Conservation (phyloP, 2,888 invertebrate genomes). For the Coecobrya sp. region DNA sequence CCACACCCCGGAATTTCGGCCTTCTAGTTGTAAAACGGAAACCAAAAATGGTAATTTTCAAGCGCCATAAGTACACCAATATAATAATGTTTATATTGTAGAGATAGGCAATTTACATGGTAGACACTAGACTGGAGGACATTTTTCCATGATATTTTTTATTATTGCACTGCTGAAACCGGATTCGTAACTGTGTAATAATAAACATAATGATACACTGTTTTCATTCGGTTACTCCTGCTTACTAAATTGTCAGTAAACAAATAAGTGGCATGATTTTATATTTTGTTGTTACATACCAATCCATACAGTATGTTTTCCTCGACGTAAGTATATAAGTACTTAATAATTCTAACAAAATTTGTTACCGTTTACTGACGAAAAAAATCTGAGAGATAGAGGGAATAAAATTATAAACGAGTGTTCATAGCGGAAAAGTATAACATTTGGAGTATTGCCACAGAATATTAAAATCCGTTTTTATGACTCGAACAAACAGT, state of each 20-base stretch:
- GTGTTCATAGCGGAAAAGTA: neutral
- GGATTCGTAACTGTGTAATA: conserved; percentile 16
- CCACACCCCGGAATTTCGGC: neutral
- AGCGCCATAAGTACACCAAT: neutral
- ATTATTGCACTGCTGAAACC: neutral
- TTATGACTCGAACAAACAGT: neutral
- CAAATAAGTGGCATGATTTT: neutral
- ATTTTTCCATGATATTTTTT: conserved; percentile 1
- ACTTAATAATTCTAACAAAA: conserved; percentile 31
- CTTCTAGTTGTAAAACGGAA: neutral
- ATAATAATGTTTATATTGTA: neutral
- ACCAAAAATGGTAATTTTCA: neutral
- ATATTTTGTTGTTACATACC: conserved; percentile 4
- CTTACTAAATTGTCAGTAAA: neutral
- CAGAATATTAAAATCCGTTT: conserved; percentile 46
- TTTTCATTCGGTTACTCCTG: neutral
- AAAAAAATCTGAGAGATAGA: conserved; percentile 2
- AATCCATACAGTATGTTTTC: neutral
- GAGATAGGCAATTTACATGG: no score
- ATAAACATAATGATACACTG: conserved; percentile 42
- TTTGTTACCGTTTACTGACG: conserved; percentile 22
- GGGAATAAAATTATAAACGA: conserved; percentile 40
- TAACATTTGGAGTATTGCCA: conserved; percentile 29
- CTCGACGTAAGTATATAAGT: neutral
- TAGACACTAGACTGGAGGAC: conserved; percentile 14